Evolutionary conservation across 2,888 invertebrate species (phyloP).

Genomic region (Brachyptera putata): DNA sequence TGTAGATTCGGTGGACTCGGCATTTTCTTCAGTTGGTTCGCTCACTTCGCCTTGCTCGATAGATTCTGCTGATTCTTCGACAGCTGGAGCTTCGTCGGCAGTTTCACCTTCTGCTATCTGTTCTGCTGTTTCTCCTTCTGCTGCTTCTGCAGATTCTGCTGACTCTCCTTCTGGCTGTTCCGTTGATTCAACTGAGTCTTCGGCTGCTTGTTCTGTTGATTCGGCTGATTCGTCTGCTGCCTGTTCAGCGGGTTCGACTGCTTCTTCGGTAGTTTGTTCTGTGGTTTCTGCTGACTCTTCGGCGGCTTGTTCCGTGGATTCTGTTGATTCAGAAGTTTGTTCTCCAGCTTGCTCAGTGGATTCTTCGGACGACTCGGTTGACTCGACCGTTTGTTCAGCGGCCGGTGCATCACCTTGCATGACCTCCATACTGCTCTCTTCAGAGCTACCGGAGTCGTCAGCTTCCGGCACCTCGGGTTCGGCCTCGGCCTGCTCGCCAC

Average conservation of each 20-base stretch:
- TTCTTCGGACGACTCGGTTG: too few relatives aligned
- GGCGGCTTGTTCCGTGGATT: conserved; percentile 32
- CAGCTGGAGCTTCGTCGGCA: conserved; percentile 36
- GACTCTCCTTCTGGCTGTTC: conserved; percentile 36
- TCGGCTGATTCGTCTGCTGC: conserved; percentile 34
- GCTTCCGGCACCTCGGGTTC: too few relatives aligned
- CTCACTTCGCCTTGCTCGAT: conserved; percentile 30
- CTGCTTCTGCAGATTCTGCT: conserved; percentile 6
- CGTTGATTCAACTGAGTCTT: conserved; percentile 26
- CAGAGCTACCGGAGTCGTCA: too few relatives aligned
- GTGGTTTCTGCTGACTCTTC: conserved; percentile 33
- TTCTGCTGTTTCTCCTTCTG: background rate
- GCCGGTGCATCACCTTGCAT: conserved; percentile 34
- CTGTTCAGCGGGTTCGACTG: conserved; percentile 29
- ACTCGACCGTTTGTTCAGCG: too few relatives aligned
- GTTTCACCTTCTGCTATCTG: conserved; percentile 37
- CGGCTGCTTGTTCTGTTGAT: conserved; percentile 27
- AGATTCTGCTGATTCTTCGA: conserved; percentile 20
- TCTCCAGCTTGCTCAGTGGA: too few relatives aligned
- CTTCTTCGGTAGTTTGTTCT: conserved; percentile 24
- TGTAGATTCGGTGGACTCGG: conserved; percentile 31
- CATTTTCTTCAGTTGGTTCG: conserved; percentile 31
- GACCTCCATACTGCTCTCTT: conserved; percentile 29
- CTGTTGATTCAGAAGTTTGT: too few relatives aligned
- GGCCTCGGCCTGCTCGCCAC: conserved; percentile 31